Conservation (phyloP, 2,113 vertebrate species). For the Protobothrops mucrosquamatus region DNA sequence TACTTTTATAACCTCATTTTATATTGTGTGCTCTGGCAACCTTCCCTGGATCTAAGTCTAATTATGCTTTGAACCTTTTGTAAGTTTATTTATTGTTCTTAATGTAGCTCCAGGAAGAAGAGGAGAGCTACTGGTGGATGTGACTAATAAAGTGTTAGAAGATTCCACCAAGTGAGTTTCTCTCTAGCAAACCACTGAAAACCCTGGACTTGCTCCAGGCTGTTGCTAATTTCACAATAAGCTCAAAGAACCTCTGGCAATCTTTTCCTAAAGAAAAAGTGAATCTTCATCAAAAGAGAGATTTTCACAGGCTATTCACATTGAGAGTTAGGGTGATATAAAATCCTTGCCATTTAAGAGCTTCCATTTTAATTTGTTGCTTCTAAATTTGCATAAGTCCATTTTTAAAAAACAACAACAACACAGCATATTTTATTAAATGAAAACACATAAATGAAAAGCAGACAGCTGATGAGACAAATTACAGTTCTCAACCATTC, state of each 20-base stretch:
- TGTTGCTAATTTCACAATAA: constrained; percentile 17
- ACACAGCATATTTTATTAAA: background rate
- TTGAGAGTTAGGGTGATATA: background rate
- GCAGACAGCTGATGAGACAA: background rate
- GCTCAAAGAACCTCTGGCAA: background rate
- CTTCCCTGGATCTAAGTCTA: constrained; percentile 10
- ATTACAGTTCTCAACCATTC: background rate
- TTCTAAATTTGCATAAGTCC: background rate
- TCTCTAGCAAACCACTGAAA: constrained; percentile 12
- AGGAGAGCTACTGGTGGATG: constrained; percentile 23
- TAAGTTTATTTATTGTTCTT: constrained; percentile 32
- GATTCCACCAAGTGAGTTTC: constrained; percentile 23
- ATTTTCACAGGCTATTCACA: background rate
- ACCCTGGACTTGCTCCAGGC: constrained; percentile 11
- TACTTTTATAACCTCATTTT: constrained; percentile 30
- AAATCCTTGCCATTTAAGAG: background rate
- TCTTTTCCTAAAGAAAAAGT: background rate
- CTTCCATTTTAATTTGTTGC: background rate
- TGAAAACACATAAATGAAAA: background rate
- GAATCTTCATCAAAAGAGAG: background rate
- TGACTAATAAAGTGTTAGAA: constrained; percentile 33
- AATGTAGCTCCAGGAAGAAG: constrained; percentile 23
- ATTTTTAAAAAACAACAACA: background rate
- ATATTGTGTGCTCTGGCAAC: constrained; percentile 21
- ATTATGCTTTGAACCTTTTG: constrained; percentile 32